Evolutionary conservation across 2,113 vertebrate species (phyloP).

Genomic region (Monopterus albus): DNA sequence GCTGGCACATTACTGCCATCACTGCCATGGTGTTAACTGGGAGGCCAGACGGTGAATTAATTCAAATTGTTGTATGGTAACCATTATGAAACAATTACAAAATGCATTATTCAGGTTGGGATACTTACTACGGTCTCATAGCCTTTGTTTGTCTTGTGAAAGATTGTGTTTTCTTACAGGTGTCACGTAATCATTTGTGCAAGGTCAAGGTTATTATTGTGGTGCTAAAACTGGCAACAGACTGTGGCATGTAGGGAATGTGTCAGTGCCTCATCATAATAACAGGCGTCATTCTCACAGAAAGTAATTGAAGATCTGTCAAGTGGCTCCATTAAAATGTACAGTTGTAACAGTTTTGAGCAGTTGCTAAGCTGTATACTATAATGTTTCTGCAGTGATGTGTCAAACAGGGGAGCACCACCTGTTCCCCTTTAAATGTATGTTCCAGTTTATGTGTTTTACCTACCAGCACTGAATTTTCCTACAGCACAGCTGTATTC

Average conservation of each 20-base stretch:
- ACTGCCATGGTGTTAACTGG: too few species aligned
- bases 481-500: background rate
- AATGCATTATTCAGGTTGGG: background rate
- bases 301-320: constrained; percentile 9
- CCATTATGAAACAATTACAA: too few species aligned
- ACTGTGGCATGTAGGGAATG: constrained; percentile 41
- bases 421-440: constrained; percentile 18
- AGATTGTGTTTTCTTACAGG: background rate
- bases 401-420: constrained; percentile 7
- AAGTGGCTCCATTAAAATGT: background rate
- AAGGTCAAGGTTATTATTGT: background rate
- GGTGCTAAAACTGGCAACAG: constrained; percentile 7
- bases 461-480: background rate
- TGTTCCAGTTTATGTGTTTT: too few species aligned
- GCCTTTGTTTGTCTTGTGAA: background rate
- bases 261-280: constrained; percentile 7
- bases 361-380: background rate
- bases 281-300: constrained; percentile 8
- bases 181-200: background rate
- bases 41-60: too few species aligned
- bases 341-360: background rate
- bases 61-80: too few species aligned
- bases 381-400: background rate
- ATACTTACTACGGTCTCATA: background rate
- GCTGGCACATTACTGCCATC: too few species aligned